Conservation (phyloP, 2,888 invertebrate species). For the Omphaloscelis lunosa region DNA sequence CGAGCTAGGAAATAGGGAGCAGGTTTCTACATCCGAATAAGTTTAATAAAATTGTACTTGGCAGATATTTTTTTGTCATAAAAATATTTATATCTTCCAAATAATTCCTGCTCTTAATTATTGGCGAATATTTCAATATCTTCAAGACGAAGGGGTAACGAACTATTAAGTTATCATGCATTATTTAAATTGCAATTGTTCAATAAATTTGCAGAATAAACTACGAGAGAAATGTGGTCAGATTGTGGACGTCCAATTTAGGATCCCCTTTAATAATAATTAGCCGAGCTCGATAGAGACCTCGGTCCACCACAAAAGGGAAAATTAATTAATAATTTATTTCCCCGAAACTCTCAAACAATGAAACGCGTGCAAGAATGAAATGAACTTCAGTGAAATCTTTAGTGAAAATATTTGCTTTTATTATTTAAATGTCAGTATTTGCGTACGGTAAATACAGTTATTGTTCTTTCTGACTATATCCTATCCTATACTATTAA, state of each 20-base stretch:
- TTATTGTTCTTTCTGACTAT: not conserved
- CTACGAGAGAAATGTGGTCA: slow-evolving; percentile 33
- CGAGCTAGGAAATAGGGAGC: not conserved
- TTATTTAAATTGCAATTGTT: slow-evolving; percentile 16
- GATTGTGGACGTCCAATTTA: slow-evolving; percentile 31
- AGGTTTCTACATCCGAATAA: slow-evolving; percentile 2
- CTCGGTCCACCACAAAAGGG: slow-evolving; percentile 37
- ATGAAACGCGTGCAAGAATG: slow-evolving; percentile 22
- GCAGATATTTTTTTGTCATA: not conserved
- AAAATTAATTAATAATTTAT: slow-evolving; percentile 44
- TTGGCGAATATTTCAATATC: not conserved
- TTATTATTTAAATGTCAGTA: not conserved
- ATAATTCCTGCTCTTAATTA: not conserved
- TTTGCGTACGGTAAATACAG: slow-evolving; percentile 9
- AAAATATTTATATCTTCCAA: not conserved
- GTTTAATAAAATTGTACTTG: not conserved
- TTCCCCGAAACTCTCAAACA: slow-evolving; percentile 22
- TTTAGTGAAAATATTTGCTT: slow-evolving; percentile 5
- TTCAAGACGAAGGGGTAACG: not conserved
- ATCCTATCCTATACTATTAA: not conserved
- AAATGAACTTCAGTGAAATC: slow-evolving; percentile 8
- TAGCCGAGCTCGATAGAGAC: slow-evolving; percentile 18
- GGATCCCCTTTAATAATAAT: slow-evolving; percentile 48
- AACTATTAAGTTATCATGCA: not conserved
- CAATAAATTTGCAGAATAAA: slow-evolving; percentile 17